These are phyloP conservation scores for Exaiptasia diaphana DNA, from an alignment of 64 coral and sea anemone genomes.

Conservation along the genomic window DNA sequence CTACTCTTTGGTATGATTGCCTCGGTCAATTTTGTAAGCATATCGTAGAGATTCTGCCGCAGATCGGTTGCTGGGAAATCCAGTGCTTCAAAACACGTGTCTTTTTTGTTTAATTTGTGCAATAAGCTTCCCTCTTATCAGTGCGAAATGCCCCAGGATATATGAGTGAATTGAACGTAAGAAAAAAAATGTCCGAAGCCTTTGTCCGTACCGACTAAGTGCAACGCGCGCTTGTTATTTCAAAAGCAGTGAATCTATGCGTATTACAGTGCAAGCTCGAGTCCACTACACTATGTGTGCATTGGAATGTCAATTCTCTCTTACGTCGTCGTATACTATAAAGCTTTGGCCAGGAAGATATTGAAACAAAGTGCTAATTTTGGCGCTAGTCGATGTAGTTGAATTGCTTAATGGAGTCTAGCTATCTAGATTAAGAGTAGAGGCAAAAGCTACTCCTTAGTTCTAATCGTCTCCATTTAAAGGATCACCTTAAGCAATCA, in stretches of 20 bases:
- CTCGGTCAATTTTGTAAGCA: background rate
- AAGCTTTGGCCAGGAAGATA: conserved; percentile 26
- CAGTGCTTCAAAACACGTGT: conserved; percentile 51
- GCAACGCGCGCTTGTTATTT: conserved; percentile 8
- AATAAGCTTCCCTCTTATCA: conserved; percentile 69
- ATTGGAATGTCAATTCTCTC: conserved; percentile 78
- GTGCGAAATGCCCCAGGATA: conserved; percentile 87
- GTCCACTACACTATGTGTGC: too few species aligned
- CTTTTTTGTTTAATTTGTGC: conserved; percentile 65
- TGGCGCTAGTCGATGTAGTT: conserved; percentile 8
- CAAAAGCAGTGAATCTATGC: conserved; percentile 38
- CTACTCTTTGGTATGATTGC: background rate
- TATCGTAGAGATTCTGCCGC: conserved; percentile 16
- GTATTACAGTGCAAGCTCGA: too few species aligned
- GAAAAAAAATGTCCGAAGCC: background rate
- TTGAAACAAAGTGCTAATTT: conserved; percentile 32
- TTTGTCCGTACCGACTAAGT: conserved; percentile 30
- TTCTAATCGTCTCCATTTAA: conserved; percentile 79
- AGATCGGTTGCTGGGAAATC: conserved; percentile 58
- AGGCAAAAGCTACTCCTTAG: conserved; percentile 49
- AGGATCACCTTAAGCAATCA: conserved; percentile 72
- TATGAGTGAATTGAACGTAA: conserved; percentile 70
- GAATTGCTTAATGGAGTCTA: conserved; percentile 61
- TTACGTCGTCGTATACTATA: conserved; percentile 1
- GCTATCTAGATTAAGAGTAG: background rate